Evolutionary conservation across 2,797 vertebrate species (phyloP).

Genomic region (Chiloscyllium punctatum): DNA sequence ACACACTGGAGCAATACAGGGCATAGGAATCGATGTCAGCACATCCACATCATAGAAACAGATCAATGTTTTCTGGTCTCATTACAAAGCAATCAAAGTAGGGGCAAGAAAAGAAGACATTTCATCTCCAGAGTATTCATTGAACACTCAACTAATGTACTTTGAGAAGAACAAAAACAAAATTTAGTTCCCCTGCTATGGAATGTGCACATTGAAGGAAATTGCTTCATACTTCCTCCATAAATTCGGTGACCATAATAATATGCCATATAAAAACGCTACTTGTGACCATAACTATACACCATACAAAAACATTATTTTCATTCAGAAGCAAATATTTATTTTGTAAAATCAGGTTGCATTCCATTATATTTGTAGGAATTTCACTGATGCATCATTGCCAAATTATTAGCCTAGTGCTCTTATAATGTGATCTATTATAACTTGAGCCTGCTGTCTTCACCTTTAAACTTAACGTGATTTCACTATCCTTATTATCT

Average conservation of each 20-base stretch:
- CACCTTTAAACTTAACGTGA: background rate
- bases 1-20: background rate
- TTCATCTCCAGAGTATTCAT: background rate
- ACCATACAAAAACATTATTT: background rate
- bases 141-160: background rate
- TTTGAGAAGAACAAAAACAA: no score
- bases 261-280: background rate
- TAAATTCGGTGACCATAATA: background rate
- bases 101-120: background rate
- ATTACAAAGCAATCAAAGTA: constrained; percentile 4
- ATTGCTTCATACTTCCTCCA: background rate
- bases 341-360: background rate
- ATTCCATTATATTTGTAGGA: background rate
- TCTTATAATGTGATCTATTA: background rate
- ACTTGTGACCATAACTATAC: background rate
- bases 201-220: background rate
- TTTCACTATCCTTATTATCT: background rate
- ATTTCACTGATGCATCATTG: background rate
- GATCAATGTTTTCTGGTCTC: background rate
- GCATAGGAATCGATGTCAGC: background rate
- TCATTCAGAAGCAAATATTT: background rate
- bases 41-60: background rate
- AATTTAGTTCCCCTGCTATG: background rate
- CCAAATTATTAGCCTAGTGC: background rate
- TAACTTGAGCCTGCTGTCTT: background rate